Conservation (phyloP, 2,888 invertebrate genomes). For the Agriopis aurantiaria region DNA sequence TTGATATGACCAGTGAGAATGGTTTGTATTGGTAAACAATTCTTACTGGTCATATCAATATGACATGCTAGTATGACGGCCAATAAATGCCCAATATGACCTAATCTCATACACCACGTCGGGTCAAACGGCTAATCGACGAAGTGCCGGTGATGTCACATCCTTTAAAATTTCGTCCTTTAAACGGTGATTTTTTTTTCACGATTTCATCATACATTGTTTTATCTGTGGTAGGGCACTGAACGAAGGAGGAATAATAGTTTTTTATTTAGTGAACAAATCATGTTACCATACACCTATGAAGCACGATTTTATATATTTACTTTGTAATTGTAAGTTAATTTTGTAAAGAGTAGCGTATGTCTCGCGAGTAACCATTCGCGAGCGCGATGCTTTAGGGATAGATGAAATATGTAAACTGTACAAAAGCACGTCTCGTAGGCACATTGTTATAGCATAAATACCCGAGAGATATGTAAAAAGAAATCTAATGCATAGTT, state of each 20-base stretch:
- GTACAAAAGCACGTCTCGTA: slow-evolving; percentile 80
- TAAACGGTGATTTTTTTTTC: no score
- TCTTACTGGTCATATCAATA: no score
- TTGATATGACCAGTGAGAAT: no score
- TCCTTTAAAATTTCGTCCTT: no score
- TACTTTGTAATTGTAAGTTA: slow-evolving; percentile 75
- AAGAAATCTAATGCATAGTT: slow-evolving; percentile 77
- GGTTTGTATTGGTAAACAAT: no score
- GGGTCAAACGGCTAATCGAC: no score
- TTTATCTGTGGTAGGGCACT: slow-evolving; percentile 37
- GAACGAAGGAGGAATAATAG: slow-evolving; percentile 41
- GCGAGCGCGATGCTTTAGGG: slow-evolving; percentile 61
- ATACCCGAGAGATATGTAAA: slow-evolving; percentile 77
- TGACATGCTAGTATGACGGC: no score
- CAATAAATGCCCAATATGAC: no score
- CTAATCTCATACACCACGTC: no score
- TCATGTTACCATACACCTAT: slow-evolving; percentile 82
- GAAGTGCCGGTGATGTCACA: no score
- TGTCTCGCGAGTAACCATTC: slow-evolving; percentile 48
- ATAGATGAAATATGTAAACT: slow-evolving; percentile 73
- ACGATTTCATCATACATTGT: background rate
- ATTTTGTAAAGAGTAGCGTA: slow-evolving; percentile 58
- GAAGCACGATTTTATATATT: slow-evolving; percentile 69
- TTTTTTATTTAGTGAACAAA: slow-evolving; percentile 81
- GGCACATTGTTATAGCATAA: slow-evolving; percentile 82